A percentile compares a stretch with the other conserved stretches of the same genome.
These are phyloP conservation scores for Xestia sexstrigata DNA, from an alignment of 2,888 invertebrate species.

Conservation along the genomic window DNA sequence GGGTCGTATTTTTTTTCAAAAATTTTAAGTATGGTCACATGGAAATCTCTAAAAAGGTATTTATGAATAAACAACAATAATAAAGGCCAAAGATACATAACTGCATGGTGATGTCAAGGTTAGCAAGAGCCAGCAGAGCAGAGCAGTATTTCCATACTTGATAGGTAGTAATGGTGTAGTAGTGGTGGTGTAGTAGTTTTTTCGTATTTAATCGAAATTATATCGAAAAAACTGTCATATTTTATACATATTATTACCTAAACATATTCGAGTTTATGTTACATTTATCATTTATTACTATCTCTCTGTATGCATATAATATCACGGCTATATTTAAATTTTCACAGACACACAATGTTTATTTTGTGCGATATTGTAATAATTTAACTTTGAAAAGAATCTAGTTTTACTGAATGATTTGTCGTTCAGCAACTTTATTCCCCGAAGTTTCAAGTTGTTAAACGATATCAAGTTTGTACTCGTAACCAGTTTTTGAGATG, in stretches of 20 bases:
- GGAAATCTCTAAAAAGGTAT: not conserved
- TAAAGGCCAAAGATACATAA: not conserved
- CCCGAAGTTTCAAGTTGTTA: not conserved
- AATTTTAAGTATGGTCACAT: too few relatives aligned
- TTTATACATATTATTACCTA: not conserved
- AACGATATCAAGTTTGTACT: not conserved
- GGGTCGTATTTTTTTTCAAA: not conserved
- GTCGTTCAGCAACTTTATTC: conserved; percentile 1
- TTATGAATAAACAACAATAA: not conserved
- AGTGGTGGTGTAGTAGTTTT: too few relatives aligned
- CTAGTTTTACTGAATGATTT: conserved; percentile 4
- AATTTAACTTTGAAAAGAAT: conserved; percentile 34
- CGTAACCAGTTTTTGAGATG: not conserved
- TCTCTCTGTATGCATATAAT: conserved; percentile 26
- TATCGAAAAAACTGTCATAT: not conserved
- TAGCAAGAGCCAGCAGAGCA: too few relatives aligned
- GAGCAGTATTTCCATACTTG: too few relatives aligned
- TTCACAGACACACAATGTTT: conserved; percentile 13
- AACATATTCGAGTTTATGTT: conserved; percentile 18
- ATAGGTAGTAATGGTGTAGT: too few relatives aligned
- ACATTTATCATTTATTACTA: conserved; percentile 7
- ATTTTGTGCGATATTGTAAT: not conserved
- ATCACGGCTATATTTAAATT: conserved; percentile 29
- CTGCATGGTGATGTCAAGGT: not conserved
- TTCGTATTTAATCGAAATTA: too few relatives aligned